These are phyloP conservation scores for Anguilla megastoma DNA, from an alignment of 2,797 vertebrate genomes.

Conservation along the genomic window DNA sequence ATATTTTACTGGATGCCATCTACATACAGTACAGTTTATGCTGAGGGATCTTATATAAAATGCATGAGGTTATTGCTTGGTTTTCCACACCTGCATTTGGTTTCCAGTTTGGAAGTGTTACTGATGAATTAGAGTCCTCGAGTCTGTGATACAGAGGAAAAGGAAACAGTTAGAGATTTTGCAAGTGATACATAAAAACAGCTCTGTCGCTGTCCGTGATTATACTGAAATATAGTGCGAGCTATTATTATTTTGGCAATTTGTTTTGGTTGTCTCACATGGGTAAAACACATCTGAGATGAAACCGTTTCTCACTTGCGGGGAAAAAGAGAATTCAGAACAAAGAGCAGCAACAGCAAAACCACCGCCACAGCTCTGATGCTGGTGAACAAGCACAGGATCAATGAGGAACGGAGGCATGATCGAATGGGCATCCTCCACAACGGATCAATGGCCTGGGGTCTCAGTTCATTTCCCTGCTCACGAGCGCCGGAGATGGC, in stretches of 20 bases:
- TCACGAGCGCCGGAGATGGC: not conserved
- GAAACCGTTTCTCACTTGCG: not conserved
- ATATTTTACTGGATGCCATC: not conserved
- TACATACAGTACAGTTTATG: not conserved
- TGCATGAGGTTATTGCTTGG: not conserved
- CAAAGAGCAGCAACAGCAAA: not conserved
- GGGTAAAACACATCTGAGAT: not conserved
- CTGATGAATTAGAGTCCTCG: conserved; percentile 50
- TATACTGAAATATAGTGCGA: not conserved
- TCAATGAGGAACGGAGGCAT: not conserved
- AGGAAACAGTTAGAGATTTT: not conserved
- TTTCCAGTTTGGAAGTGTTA: conserved; percentile 65
- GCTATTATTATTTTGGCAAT: not conserved
- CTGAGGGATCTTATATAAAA: not conserved
- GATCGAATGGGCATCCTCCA: not conserved
- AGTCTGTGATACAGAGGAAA: conserved; percentile 51
- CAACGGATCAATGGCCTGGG: not conserved
- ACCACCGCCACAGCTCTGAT: not conserved
- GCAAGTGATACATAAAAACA: not conserved
- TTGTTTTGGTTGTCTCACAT: not conserved
- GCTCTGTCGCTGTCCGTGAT: not conserved
- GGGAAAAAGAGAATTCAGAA: not conserved
- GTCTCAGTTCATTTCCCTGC: not conserved
- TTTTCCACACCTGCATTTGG: conserved; percentile 61
- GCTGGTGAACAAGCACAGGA: not conserved